Evolutionary conservation across 2,797 vertebrate species (phyloP).

Genomic region (Columba guinea): DNA sequence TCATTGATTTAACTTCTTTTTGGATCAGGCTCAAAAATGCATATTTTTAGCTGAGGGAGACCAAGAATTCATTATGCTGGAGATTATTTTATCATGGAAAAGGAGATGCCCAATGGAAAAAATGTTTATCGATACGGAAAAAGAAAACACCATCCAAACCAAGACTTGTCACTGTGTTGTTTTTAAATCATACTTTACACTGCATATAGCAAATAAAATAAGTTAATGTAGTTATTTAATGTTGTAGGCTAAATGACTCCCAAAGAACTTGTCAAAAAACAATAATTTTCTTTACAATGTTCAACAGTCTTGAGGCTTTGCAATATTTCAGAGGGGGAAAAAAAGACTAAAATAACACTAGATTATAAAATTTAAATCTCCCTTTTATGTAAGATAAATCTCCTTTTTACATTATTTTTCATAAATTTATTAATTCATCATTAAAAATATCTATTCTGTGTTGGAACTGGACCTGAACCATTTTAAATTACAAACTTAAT

Average conservation of each 20-base stretch:
- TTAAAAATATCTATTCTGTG: not conserved
- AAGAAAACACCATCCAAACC: not conserved
- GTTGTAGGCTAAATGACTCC: not conserved
- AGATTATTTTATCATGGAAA: not conserved
- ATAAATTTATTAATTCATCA: not conserved
- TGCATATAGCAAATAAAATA: not conserved
- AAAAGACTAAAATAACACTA: not conserved
- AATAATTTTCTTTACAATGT: not conserved
- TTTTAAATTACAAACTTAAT: not conserved
- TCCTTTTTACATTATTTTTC: not conserved
- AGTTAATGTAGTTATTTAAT: not conserved
- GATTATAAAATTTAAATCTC: not conserved
- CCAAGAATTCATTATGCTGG: not conserved
- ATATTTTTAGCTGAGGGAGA: not conserved
- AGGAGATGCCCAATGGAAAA: not conserved
- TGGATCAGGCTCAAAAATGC: not conserved
- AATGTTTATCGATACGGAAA: not conserved
- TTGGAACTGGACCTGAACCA: not conserved
- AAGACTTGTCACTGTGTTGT: not conserved
- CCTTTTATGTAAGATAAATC: not conserved
- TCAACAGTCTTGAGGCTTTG: not conserved
- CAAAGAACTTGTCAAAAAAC: not conserved
- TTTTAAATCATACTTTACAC: not conserved
- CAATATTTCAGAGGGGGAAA: not conserved
- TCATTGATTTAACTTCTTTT: constrained; percentile 29